phyloP scores from a whole-genome alignment of 2,888 invertebrate species.

The Chrysolina americana region DNA sequence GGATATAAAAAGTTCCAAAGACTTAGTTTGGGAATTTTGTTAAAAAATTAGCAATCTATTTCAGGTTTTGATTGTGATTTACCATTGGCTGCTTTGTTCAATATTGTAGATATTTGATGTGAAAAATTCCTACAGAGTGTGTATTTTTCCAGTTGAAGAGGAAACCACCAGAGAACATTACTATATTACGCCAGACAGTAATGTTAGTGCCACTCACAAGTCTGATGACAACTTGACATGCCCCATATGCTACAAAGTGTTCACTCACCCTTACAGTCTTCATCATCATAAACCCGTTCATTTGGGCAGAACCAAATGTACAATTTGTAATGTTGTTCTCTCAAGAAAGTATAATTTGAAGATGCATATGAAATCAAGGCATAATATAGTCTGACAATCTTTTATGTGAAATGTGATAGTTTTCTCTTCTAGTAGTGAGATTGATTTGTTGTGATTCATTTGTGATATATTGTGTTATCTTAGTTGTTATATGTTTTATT shows the following conservation, averaged over 20 bases:
- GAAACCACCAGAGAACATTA: slow-evolving; percentile 38
- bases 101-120: not conserved
- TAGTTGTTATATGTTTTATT: slow-evolving; percentile 8
- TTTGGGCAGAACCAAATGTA: slow-evolving; percentile 52
- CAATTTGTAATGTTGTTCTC: slow-evolving; percentile 52
- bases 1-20: too few species aligned
- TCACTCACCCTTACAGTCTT: slow-evolving; percentile 50
- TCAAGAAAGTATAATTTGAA: slow-evolving; percentile 55
- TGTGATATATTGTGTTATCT: slow-evolving; percentile 8
- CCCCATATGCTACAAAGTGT: slow-evolving; percentile 50
- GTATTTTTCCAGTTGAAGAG: slow-evolving; percentile 45
- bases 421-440: not conserved
- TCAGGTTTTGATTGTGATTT: too few species aligned
- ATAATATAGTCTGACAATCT: slow-evolving; percentile 39
- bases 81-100: too few species aligned
- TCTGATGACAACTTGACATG: slow-evolving; percentile 45
- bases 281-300: slow-evolving; percentile 53
- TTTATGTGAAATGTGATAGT: not conserved
- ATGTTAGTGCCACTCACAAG: slow-evolving; percentile 31
- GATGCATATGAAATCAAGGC: slow-evolving; percentile 51
- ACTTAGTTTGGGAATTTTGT: too few species aligned
- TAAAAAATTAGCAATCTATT: too few species aligned
- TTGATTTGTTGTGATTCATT: slow-evolving; percentile 2
- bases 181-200: slow-evolving; percentile 25
- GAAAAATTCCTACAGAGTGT: slow-evolving; percentile 17